These are phyloP conservation scores for Nannobrachium achirus DNA, from an alignment of 2,113 vertebrate species.

Conservation along the genomic window DNA sequence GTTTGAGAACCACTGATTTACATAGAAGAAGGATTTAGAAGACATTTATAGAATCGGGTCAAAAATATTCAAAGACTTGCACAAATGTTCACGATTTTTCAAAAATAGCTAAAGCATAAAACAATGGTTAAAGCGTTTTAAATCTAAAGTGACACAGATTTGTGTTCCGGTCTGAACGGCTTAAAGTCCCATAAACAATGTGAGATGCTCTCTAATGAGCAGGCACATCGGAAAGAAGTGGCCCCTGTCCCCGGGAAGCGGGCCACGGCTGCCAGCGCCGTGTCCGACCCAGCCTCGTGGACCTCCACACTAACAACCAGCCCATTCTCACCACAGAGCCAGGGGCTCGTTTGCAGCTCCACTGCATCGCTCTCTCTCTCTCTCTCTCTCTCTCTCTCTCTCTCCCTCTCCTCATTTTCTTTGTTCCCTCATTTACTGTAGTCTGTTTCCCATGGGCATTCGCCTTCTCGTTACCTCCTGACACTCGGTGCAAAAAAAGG, in stretches of 20 bases:
- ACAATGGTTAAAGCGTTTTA: too few relatives aligned
- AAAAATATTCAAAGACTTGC: too few relatives aligned
- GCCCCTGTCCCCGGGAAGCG: conserved; percentile 73
- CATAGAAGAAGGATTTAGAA: too few relatives aligned
- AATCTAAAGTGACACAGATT: too few relatives aligned
- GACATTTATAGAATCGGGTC: too few relatives aligned
- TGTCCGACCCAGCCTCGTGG: conserved; percentile 45
- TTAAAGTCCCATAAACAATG: conserved; percentile 77
- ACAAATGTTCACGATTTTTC: too few relatives aligned
- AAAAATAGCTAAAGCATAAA: too few relatives aligned
- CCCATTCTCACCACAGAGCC: conserved; percentile 54
- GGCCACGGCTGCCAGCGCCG: conserved; percentile 60
- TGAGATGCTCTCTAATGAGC: conserved; percentile 77
- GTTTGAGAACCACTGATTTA: too few relatives aligned
- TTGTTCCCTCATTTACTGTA: conserved; percentile 51
- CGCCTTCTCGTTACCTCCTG: conserved; percentile 11
- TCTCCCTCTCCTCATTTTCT: conserved; percentile 31
- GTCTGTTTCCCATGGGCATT: conserved; percentile 59
- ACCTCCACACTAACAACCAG: conserved; percentile 59
- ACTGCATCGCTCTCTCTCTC: neutral
- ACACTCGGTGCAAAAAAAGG: neutral
- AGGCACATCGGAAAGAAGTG: conserved; percentile 58
- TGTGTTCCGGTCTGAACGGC: too few relatives aligned
- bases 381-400: conserved; percentile 3
- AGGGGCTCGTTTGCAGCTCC: conserved; percentile 45